A percentile compares a stretch with the other conserved stretches of the same genome.
These are phyloP conservation scores for Gadopsis marmoratus DNA, from an alignment of 2,797 vertebrate species.

Conservation along the genomic window DNA sequence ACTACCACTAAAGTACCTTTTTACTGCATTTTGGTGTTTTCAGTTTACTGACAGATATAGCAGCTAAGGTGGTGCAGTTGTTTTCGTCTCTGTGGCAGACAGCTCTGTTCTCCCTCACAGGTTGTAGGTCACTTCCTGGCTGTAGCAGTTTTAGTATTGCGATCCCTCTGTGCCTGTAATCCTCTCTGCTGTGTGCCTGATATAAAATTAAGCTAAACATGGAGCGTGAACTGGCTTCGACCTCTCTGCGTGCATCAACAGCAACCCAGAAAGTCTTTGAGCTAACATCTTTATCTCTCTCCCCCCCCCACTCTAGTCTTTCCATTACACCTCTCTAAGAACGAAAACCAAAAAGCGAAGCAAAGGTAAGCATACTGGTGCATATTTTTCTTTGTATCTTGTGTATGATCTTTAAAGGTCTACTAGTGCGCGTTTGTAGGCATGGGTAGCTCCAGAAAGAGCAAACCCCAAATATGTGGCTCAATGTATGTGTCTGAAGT, in stretches of 20 bases:
- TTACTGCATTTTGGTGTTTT: neutral
- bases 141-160: conserved; percentile 34
- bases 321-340: conserved; percentile 92
- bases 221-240: conserved; percentile 18
- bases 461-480: neutral
- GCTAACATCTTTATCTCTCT: conserved; percentile 50
- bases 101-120: conserved; percentile 45
- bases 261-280: conserved; percentile 1
- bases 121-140: conserved; percentile 54
- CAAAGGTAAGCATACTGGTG: conserved; percentile 85
- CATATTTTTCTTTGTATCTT: neutral
- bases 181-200: conserved; percentile 48
- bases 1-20: neutral
- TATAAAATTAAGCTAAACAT: conserved; percentile 42
- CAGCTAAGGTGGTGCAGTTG: neutral
- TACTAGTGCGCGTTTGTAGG: neutral
- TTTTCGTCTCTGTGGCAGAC: conserved; percentile 17
- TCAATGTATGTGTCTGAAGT: neutral
- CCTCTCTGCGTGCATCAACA: conserved; percentile 19
- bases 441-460: neutral
- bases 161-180: conserved; percentile 56
- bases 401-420: neutral
- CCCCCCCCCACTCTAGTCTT: conserved; percentile 82
- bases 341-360: conserved; percentile 94
- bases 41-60: conserved; percentile 1